Evolutionary conservation across 2,113 vertebrate genomes (phyloP).

Genomic region (Caloenas nicobarica): DNA sequence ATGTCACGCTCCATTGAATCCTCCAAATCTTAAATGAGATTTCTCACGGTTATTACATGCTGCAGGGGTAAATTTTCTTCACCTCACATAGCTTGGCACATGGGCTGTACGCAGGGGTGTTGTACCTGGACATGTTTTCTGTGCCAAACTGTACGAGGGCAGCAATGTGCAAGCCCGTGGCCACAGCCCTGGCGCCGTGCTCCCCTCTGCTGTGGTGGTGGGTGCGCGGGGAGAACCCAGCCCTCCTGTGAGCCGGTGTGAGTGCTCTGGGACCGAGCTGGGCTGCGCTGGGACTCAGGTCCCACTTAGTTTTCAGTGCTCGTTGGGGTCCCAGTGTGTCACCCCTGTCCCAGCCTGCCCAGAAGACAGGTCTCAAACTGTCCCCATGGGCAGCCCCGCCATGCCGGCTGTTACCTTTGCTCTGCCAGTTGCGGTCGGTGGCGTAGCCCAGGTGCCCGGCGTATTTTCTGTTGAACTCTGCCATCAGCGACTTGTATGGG

Average conservation of each 20-base stretch:
- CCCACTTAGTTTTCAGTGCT: neutral
- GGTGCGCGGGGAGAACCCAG: fast-evolving
- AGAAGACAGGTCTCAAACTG: too few species aligned
- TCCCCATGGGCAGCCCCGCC: fast-evolving
- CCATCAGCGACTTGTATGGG: conserved; percentile 91
- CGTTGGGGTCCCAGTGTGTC: fast-evolving
- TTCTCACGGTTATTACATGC: neutral
- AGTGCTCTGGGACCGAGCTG: neutral
- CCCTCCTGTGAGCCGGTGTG: neutral
- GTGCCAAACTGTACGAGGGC: neutral
- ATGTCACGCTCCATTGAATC: neutral
- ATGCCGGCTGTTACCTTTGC: conserved; percentile 79
- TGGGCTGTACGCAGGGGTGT: neutral
- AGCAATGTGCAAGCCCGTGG: neutral
- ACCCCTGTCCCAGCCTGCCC: neutral
- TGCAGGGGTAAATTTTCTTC: neutral
- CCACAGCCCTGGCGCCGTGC: fast-evolving
- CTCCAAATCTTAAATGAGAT: neutral
- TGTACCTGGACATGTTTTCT: neutral
- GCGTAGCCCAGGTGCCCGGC: conserved; percentile 96
- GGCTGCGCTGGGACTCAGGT: fast-evolving
- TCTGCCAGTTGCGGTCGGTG: conserved; percentile 90
- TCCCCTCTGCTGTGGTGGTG: neutral
- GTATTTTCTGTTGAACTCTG: conserved; percentile 95
- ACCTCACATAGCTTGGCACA: neutral